These are phyloP conservation scores for Hydrocynus forskahlii DNA, from an alignment of 2,797 vertebrate genomes.

Conservation along the genomic window DNA sequence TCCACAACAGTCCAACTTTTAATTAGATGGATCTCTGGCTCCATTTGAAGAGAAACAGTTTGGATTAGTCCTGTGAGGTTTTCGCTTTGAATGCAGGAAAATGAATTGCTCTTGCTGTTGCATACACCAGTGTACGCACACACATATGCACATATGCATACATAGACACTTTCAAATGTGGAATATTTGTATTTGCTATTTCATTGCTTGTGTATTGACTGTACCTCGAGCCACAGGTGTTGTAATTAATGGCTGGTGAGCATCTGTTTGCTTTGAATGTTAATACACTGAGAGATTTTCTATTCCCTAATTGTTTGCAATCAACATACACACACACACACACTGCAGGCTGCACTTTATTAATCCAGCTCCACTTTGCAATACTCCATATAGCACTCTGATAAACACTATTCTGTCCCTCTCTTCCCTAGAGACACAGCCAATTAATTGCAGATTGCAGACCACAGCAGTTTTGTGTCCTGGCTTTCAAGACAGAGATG, in stretches of 20 bases:
- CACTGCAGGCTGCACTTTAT: constrained; percentile 9
- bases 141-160: not conserved
- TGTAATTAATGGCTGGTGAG: constrained; percentile 67
- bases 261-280: constrained; percentile 70
- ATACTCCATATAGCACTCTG: constrained; percentile 27
- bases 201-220: not conserved
- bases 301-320: constrained; percentile 57
- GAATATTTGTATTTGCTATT: constrained; percentile 3
- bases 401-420: constrained; percentile 33
- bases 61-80: constrained; percentile 20
- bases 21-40: constrained; percentile 46
- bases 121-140: not conserved
- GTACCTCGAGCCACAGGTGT: constrained; percentile 54
- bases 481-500: constrained; percentile 25
- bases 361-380: constrained; percentile 40
- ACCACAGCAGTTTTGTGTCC: constrained; percentile 46
- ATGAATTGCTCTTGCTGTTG: constrained; percentile 4
- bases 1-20: constrained; percentile 37
- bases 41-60: constrained; percentile 21
- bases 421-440: constrained; percentile 29
- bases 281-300: constrained; percentile 63
- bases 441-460: constrained; percentile 52
- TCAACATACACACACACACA: constrained; percentile 29
- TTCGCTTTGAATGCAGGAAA: constrained; percentile 1
- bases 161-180: not conserved